Conservation (phyloP, 1,140 invertebrate species). For the Papilio polyxenes region DNA sequence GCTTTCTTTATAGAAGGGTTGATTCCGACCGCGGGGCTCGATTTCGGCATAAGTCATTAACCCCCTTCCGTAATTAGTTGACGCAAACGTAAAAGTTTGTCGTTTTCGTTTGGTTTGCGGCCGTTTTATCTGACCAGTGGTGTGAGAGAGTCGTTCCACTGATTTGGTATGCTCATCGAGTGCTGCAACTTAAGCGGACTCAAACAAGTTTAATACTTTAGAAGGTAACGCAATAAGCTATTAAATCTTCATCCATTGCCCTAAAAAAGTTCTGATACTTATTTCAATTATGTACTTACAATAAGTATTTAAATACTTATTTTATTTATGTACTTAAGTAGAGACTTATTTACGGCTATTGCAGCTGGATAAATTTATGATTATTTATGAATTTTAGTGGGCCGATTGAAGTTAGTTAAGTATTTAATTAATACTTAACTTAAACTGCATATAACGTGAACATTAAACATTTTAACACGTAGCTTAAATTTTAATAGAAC, state of each 20-base stretch:
- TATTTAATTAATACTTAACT: neutral
- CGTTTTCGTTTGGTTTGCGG: slow-evolving; percentile 41
- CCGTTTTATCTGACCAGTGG: slow-evolving; percentile 50
- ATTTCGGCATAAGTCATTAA: slow-evolving; percentile 47
- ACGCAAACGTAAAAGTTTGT: slow-evolving; percentile 48
- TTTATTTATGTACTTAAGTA: too few species aligned
- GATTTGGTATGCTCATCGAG: slow-evolving; percentile 39
- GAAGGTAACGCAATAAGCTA: too few species aligned
- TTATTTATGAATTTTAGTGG: too few species aligned
- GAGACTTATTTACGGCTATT: too few species aligned
- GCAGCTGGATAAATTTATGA: too few species aligned
- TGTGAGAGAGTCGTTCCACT: slow-evolving; percentile 43
- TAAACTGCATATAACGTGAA: neutral
- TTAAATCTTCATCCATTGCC: too few species aligned
- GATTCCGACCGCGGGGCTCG: slow-evolving; percentile 33
- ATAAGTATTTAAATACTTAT: too few species aligned
- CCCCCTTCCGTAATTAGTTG: slow-evolving; percentile 47
- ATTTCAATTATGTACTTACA: too few species aligned
- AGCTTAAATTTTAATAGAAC: neutral
- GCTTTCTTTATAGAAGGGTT: slow-evolving; percentile 37
- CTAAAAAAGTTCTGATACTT: too few species aligned
- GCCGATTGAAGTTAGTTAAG: neutral
- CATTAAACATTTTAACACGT: neutral
- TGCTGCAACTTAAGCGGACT: slow-evolving; percentile 19
- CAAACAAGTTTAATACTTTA: neutral